Conservation (phyloP, 2,113 vertebrate species). For the Megaceryle maxima region DNA sequence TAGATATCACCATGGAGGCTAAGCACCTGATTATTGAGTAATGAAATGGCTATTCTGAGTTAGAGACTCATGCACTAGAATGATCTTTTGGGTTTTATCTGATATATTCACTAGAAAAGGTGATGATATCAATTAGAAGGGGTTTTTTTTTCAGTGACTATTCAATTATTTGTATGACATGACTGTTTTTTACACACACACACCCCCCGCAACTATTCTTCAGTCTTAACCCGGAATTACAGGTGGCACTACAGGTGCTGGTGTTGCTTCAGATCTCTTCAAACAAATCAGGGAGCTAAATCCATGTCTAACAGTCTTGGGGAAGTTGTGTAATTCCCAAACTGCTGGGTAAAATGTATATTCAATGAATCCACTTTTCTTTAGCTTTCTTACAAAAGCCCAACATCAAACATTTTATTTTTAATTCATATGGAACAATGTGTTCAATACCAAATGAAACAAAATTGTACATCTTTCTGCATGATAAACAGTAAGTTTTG, state of each 20-base stretch:
- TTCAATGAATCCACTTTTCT: background rate
- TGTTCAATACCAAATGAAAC: background rate
- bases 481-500: background rate
- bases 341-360: background rate
- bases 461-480: background rate
- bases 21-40: background rate
- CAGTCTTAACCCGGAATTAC: background rate
- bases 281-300: background rate
- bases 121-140: background rate
- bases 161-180: background rate
- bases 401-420: background rate
- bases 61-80: background rate
- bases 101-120: background rate
- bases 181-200: background rate
- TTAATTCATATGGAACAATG: background rate
- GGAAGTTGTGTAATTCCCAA: background rate
- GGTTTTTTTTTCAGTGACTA: background rate
- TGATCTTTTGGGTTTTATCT: background rate
- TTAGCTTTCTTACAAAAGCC: background rate
- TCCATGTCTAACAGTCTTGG: background rate
- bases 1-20: background rate
- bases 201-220: background rate
- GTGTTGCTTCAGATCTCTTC: background rate
- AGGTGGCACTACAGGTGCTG: background rate
- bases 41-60: background rate